These are phyloP conservation scores for Albula glossodonta DNA, from an alignment of 2,113 vertebrate species.

Conservation along the genomic window DNA sequence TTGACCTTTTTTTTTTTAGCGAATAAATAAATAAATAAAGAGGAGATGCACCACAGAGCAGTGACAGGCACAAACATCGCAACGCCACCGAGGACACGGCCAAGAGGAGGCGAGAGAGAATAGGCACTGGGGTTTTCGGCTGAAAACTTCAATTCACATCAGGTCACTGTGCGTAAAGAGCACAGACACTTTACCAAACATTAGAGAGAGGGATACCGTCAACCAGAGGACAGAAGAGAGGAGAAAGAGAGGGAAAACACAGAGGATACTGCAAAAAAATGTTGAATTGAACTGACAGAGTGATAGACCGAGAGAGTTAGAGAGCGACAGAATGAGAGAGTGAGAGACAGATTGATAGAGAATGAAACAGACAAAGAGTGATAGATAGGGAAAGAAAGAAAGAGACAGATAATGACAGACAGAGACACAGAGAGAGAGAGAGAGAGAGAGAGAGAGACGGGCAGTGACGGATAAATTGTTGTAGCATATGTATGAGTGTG, in stretches of 20 bases:
- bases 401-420: too few relatives aligned
- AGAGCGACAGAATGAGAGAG: neutral
- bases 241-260: neutral
- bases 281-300: too few relatives aligned
- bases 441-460: neutral
- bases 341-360: neutral
- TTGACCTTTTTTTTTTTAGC: neutral
- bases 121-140: neutral
- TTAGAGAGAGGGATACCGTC: neutral
- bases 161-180: neutral
- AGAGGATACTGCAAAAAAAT: too few relatives aligned
- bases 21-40: neutral
- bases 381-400: too few relatives aligned
- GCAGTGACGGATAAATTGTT: neutral
- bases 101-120: neutral
- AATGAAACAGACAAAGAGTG: neutral
- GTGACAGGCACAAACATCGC: neutral
- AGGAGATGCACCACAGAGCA: neutral
- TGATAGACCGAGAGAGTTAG: neutral
- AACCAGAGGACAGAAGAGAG: too few relatives aligned
- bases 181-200: constrained; percentile 16
- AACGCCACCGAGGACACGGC: neutral
- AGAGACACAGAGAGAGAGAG: too few relatives aligned
- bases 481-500: too few relatives aligned
- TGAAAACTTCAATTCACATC: neutral